A percentile compares a stretch with the other conserved stretches of the same genome.
Conservation (phyloP, 2,113 vertebrate species). For the Microcebus ravelobensis region DNA sequence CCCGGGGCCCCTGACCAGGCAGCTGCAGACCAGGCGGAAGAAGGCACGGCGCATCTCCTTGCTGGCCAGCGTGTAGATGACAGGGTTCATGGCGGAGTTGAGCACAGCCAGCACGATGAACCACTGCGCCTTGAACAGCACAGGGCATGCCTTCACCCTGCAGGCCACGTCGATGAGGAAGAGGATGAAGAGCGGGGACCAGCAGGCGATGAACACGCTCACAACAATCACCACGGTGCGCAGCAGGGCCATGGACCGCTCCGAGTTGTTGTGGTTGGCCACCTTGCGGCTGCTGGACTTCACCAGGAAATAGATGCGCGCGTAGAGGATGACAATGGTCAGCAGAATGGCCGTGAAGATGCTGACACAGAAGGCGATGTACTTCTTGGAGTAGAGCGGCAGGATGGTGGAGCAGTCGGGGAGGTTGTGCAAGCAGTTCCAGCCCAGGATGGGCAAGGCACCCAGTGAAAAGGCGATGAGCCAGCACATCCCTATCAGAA, state of each 20-base stretch:
- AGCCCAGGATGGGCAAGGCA: conserved; percentile 94
- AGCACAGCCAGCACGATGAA: conserved; percentile 94
- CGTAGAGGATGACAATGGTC: conserved; percentile 93
- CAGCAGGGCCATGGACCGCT: conserved; percentile 95
- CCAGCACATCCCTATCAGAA: conserved; percentile 97
- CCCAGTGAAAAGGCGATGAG: conserved; percentile 92
- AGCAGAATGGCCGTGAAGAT: conserved; percentile 92
- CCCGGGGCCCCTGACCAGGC: conserved; percentile 81
- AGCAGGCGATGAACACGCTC: conserved; percentile 95
- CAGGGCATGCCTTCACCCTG: conserved; percentile 82
- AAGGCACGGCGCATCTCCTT: conserved; percentile 97
- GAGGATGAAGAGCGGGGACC: conserved; percentile 94
- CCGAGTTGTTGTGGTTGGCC: conserved; percentile 91
- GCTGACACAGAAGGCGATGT: conserved; percentile 95
- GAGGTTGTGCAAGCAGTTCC: conserved; percentile 95
- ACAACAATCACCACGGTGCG: conserved; percentile 96
- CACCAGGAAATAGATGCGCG: conserved; percentile 94
- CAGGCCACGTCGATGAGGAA: conserved; percentile 95
- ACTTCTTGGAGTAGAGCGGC: conserved; percentile 95
- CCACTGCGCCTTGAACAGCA: conserved; percentile 92
- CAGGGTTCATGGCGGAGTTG: conserved; percentile 96
- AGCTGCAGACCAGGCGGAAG: conserved; percentile 90
- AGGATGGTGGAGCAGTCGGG: conserved; percentile 94
- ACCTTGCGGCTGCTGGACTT: conserved; percentile 95
- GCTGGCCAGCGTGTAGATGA: conserved; percentile 97